Conservation (phyloP, 2,113 vertebrate genomes). For the human (Homo sapiens) region DNA sequence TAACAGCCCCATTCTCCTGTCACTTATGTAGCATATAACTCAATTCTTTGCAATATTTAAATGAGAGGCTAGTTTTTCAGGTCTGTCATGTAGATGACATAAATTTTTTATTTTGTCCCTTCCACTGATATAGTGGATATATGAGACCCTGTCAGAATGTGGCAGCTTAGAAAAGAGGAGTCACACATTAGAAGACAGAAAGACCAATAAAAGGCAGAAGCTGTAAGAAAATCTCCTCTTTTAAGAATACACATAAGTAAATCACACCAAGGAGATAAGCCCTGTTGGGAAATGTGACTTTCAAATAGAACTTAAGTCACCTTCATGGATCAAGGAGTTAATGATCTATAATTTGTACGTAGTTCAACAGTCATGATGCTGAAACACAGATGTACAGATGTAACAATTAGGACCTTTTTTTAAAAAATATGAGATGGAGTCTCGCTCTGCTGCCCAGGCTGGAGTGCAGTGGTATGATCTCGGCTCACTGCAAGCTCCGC, state of each 20-base stretch:
- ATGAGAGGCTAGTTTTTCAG: conserved; percentile 74
- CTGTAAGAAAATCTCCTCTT: not conserved
- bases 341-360: not conserved
- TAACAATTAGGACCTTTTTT: not conserved
- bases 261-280: not conserved
- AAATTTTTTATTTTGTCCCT: conserved; percentile 73
- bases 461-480: too few relatives aligned
- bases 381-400: not conserved
- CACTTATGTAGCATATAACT: conserved; percentile 61
- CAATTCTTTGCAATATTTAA: conserved; percentile 75
- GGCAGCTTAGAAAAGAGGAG: conserved; percentile 58
- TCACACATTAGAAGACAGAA: conserved; percentile 47
- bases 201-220: conserved; percentile 51
- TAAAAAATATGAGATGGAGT: too few relatives aligned
- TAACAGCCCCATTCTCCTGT: conserved; percentile 73
- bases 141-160: conserved; percentile 55
- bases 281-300: not conserved
- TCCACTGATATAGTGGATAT: conserved; percentile 14
- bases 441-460: too few relatives aligned
- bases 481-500: too few relatives aligned
- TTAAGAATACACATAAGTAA: conserved; percentile 49
- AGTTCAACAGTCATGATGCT: not conserved
- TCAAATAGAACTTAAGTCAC: not conserved
- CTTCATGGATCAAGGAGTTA: not conserved
- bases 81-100: conserved; percentile 62